These are phyloP conservation scores for Bathynomus jamesi DNA, from an alignment of 1,140 invertebrate genomes.

Conservation along the genomic window DNA sequence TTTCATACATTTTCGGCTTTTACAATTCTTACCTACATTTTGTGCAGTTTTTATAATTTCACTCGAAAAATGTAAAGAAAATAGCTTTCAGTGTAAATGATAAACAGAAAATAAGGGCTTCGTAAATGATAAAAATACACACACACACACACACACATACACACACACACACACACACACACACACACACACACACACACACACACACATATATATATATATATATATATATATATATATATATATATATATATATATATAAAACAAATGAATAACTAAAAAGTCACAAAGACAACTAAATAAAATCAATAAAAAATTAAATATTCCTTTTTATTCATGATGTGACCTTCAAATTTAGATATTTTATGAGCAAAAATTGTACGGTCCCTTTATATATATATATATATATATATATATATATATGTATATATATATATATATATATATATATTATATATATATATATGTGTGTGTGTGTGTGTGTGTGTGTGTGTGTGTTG, in stretches of 20 bases:
- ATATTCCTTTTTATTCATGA: too few relatives aligned
- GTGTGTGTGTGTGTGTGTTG: too few relatives aligned
- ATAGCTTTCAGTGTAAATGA: too few relatives aligned
- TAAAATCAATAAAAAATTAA: too few relatives aligned
- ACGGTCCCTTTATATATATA: constrained; percentile 5
- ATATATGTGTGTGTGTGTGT: not conserved
- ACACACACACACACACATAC: constrained; percentile 3
- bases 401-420: constrained; percentile 5
- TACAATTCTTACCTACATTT: too few relatives aligned
- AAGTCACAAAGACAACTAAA: too few relatives aligned
- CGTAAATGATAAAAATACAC: not conserved
- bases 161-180: constrained; percentile 2
- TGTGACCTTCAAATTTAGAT: too few relatives aligned
- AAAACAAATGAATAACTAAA: not conserved
- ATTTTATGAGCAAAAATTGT: not conserved
- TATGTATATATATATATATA: constrained; percentile 4
- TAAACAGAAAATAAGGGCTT: not conserved
- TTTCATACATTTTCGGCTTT: too few relatives aligned
- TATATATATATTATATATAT: constrained; percentile 4
- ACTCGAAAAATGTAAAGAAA: too few relatives aligned
- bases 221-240: constrained; percentile 19
- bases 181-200: constrained; percentile 8
- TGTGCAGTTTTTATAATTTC: too few relatives aligned
- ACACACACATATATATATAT: constrained; percentile 12
- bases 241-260: constrained; percentile 14